phyloP scores from a whole-genome alignment of 1,140 invertebrate species.

The Nylanderia fulva region DNA sequence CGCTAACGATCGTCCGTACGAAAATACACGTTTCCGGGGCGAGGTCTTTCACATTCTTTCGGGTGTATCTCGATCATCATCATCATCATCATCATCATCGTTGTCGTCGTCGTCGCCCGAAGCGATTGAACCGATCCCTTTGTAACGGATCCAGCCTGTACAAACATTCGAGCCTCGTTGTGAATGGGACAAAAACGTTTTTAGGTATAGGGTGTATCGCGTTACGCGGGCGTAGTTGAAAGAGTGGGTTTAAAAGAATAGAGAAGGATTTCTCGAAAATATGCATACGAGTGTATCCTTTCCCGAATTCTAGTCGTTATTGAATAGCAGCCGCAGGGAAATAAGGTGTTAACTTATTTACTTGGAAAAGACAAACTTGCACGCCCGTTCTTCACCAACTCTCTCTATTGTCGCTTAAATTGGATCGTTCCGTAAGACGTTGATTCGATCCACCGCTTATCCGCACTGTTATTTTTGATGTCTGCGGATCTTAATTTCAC shows the following conservation, averaged over 20 bases:
- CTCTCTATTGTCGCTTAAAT: not conserved
- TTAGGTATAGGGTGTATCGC: constrained; percentile 35
- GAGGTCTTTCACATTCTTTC: constrained; percentile 24
- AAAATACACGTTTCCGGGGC: constrained; percentile 38
- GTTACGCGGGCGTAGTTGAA: constrained; percentile 39
- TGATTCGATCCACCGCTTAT: not conserved
- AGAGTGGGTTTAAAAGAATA: not conserved
- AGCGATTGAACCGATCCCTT: constrained; percentile 48
- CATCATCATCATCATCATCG: not conserved
- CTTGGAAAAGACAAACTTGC: not conserved
- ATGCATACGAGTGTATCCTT: not conserved
- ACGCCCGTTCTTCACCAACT: not conserved
- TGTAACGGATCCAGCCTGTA: constrained; percentile 39
- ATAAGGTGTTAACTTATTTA: constrained; percentile 23
- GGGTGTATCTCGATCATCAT: constrained; percentile 5
- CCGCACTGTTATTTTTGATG: constrained; percentile 8
- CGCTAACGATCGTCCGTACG: constrained; percentile 24
- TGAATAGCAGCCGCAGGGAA: not conserved
- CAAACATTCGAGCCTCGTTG: constrained; percentile 35
- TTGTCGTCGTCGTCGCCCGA: not conserved
- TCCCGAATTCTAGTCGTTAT: not conserved
- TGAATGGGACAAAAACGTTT: constrained; percentile 52
- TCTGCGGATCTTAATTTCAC: constrained; percentile 44
- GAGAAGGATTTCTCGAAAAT: constrained; percentile 25
- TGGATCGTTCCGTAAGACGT: not conserved